These are phyloP conservation scores for Aphaenogaster ashmeadi DNA, from an alignment of 1,140 invertebrate genomes.

Conservation along the genomic window DNA sequence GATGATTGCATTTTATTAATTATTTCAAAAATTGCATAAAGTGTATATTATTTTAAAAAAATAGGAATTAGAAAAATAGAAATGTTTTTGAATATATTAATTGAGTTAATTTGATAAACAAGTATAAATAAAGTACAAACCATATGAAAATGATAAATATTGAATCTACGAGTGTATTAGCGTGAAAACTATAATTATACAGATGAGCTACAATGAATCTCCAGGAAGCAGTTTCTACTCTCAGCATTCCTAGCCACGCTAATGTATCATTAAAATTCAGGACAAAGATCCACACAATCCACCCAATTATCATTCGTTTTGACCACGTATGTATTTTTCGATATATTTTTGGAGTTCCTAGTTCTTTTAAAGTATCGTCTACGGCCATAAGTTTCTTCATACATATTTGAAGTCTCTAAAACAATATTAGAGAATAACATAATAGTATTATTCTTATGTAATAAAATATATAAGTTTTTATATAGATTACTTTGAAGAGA, in stretches of 20 bases:
- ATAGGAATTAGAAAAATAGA: neutral
- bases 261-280: neutral
- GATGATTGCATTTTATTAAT: neutral
- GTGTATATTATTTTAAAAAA: neutral
- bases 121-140: neutral
- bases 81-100: neutral
- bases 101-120: neutral
- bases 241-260: neutral
- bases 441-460: neutral
- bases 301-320: neutral
- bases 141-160: neutral
- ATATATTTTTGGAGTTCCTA: constrained; percentile 6
- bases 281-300: neutral
- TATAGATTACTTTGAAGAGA: neutral
- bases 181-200: neutral
- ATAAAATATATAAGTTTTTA: neutral
- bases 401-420: constrained; percentile 40
- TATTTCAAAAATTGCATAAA: neutral
- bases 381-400: constrained; percentile 14
- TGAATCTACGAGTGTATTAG: neutral
- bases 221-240: neutral
- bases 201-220: neutral
- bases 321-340: neutral
- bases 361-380: constrained; percentile 21
- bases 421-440: neutral